Evolutionary conservation across 2,113 vertebrate species (phyloP), one percentile per base, ranked within the genome.

Genomic region (Lathamus discolor): DNA sequence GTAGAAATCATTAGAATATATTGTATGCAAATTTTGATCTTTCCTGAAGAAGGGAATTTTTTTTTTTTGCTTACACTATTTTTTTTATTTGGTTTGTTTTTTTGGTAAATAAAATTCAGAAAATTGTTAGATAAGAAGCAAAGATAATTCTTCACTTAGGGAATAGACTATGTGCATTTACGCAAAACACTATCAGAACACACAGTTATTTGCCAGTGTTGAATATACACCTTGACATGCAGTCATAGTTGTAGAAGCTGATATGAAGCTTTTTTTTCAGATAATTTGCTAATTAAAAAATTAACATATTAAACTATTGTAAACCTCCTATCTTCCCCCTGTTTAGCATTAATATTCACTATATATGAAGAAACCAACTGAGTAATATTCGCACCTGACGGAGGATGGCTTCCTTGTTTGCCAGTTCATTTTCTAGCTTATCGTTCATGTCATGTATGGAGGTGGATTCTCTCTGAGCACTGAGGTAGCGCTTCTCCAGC

Each of bases 401-500:
- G 70, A 99, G 98, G 97, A 99, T 99, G 61, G 99, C 99, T 92
- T 99, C 99, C 96, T 99, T 99, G 96, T 99, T 99, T 93, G 99
- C 99, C 93, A 99, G 84, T 83, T 99, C 99, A 57, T 99, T 99
- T 98, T 99, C 99, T 93, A 99, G 97, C 73, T 99, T 99, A 96
- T 99, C 99, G 2, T 99, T 99, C 98, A 99, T 99, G 98, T 99
- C 99, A 28, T 99, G 99, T 84, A 99, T 99, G 35, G 99, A 99
- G 67, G 99, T 99, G 97, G 99, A 99, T 98, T 99, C 99, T 84
- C 99, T 98, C 96, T 99, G 99, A 91, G 99, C 99, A 97, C 99
- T 99, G 97, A 99, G 99, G 98, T 99, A 99, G 90, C 99, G 99
- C 96, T 99, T 99, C 95, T 99, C 99, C 92, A 99, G 97, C 0